Base-by-base conservation (phyloP, 2,888 invertebrate genomes). In the Gymnocheta viridis region DNA sequence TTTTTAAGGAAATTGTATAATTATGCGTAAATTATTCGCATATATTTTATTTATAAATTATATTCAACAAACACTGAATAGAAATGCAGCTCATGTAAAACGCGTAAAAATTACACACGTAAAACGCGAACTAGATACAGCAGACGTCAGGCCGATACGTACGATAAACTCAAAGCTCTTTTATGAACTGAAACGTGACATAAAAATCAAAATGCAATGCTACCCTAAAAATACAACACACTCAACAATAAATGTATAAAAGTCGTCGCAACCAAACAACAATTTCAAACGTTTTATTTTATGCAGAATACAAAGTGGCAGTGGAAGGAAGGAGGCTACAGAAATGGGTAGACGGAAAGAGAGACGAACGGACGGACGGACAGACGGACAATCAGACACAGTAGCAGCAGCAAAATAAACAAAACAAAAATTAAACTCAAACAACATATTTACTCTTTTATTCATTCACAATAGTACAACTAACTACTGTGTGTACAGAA, bases 151-250 rank as follows among this genome's bases (percentile, higher is more conserved):
- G 14, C 69, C 80, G 82, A 54, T 22, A 38, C 72, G 79, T 41
- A 85, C 82, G 85, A 85, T 62, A 70, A 80, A 82, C 86, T 78
- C 86, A 62, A 73, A 83, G 85, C 85, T 77, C 85, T 80, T 84
- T 80, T 79, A 70, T 83, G 79, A 82, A 87, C 86, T 86, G 70
- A 86, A 86, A 86, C 83, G 81, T 86, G 86, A 85, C 85, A 77
- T 74, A 73, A 83, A 77, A 83, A 82, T 70, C 73, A 78, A 64
- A 70, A 73, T 86, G 86, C 86, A 87, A 74, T 86, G 77, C 86
- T 86, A 85, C 87, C 85, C 85, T 82, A 82, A 73, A 82, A 74
- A 72, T 17, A 78, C 67, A 32, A 60, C 24, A 64, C 32, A 60
- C 49, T 14, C 60, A 60, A 35, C 29, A 32, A 29, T 22, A 32